Conservation (phyloP, 2,113 vertebrate genomes). For the Acrocephalus arundinaceus region DNA sequence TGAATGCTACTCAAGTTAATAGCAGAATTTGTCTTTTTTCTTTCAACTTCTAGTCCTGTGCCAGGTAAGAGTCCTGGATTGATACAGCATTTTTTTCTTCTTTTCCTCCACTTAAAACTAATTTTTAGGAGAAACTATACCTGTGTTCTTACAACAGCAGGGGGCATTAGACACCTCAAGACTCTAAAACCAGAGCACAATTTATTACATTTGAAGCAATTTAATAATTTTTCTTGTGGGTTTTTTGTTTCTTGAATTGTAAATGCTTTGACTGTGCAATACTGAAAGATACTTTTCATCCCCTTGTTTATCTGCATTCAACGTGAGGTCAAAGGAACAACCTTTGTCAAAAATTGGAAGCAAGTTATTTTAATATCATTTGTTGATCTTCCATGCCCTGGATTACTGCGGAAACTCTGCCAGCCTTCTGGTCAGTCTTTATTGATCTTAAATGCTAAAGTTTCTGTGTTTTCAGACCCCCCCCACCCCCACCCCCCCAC, state of each 20-base stretch:
- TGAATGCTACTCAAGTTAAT: background rate
- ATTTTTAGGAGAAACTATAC: background rate
- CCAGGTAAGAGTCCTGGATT: background rate
- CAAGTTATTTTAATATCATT: background rate
- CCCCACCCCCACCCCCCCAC: accelerated
- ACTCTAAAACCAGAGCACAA: background rate
- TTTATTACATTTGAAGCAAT: background rate
- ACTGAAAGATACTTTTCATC: background rate
- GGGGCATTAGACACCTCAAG: accelerated
- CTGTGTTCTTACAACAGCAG: background rate
- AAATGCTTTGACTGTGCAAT: background rate
- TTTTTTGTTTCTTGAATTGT: background rate
- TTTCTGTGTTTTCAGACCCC: background rate
- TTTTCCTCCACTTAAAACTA: accelerated
- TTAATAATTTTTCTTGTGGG: background rate
- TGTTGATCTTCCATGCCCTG: background rate
- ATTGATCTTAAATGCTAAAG: background rate
- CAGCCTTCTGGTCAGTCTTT: background rate
- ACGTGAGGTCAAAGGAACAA: background rate
- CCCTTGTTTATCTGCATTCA: background rate
- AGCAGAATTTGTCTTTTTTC: background rate
- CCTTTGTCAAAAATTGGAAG: background rate
- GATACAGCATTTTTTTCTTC: background rate
- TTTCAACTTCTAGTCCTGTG: background rate
- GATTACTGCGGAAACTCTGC: background rate